Conservation (phyloP, 2,888 invertebrate species). For the Agrypnus murinus region DNA sequence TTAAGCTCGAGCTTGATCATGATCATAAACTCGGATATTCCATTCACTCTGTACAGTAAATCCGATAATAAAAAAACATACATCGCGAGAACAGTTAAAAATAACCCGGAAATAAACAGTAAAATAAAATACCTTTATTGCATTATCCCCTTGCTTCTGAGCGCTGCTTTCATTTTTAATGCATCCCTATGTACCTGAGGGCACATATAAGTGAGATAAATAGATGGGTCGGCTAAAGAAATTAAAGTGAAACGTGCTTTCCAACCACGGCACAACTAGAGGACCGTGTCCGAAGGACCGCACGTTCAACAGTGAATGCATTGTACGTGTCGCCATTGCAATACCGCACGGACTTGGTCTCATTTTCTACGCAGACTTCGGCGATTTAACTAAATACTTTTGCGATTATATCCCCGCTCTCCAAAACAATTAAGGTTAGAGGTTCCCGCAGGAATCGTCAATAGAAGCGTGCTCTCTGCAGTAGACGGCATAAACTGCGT, state of each 20-base stretch:
- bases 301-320: conserved; percentile 70
- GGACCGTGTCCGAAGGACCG: conserved; percentile 65
- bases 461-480: conserved; percentile 19
- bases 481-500: conserved; percentile 15
- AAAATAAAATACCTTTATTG: conserved; percentile 61
- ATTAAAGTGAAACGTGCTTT: conserved; percentile 73
- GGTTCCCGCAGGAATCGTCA: conserved; percentile 41
- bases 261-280: conserved; percentile 67
- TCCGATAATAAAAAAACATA: conserved; percentile 54
- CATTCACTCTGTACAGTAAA: conserved; percentile 53
- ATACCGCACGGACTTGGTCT: conserved; percentile 60
- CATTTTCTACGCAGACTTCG: conserved; percentile 51
- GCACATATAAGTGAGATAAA: conserved; percentile 69
- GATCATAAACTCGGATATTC: conserved; percentile 55
- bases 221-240: conserved; percentile 65
- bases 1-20: conserved; percentile 52
- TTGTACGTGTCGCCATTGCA: conserved; percentile 70
- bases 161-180: conserved; percentile 63
- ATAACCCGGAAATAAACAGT: conserved; percentile 56
- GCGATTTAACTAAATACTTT: conserved; percentile 62
- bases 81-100: conserved; percentile 50
- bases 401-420: conserved; percentile 54
- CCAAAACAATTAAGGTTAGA: conserved; percentile 56
- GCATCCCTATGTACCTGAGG: conserved; percentile 60
- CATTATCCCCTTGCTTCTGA: conserved; percentile 58